Evolutionary conservation across 2,797 vertebrate species (phyloP), one percentile per base, ranked within the genome.

Genomic region (Brotula barbata): DNA sequence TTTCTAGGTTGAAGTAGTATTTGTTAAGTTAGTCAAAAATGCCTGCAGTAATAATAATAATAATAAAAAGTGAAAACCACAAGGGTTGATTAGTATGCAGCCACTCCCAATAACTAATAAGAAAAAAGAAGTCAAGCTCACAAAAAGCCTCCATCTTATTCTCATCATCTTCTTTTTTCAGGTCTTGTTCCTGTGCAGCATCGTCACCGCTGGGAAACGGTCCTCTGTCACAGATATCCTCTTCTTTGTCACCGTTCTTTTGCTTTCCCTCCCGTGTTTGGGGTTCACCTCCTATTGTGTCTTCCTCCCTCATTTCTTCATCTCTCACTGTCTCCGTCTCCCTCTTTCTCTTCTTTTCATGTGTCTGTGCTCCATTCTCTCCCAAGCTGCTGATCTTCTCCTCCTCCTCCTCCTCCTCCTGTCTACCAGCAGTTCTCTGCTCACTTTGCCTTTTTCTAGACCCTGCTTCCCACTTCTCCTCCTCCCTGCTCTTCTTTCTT

Each of bases 331-430:
- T 31, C 14, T 40, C 16, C n/a, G 15, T 21, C 25, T 15, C 11
- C 7, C 34, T 42, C 61, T 51, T 58, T 52, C 51, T 83, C 66
- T 80, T 79, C 36, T 63, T 70, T 25, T 59, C 71, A 31, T 12
- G 16, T 5, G n/a, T 40, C 31, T 20, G 7, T 10, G 10, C 31
- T 46, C n/a, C 68, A 52, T 48, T 64, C 41, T 54, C 49, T 28
- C 57, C 39, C 25, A 7, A 1, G 7, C 15, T n/a, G n/a, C n/a
- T n/a, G n/a, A n/a, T 6, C 25, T 19, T 43, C 6, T 60, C 13
- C 23, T 17, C 19, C 36, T 62, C 37, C 17, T 45, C 42, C 15
- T 16, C 21, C 19, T 21, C 19, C 21, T 21, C 46, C 20, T 16
- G 1, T 37, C 31, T 14, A 5, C 11, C 20, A 1, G 10, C 40